Evolutionary conservation across 2,888 invertebrate species (phyloP).

Genomic region (Rapana venosa): DNA sequence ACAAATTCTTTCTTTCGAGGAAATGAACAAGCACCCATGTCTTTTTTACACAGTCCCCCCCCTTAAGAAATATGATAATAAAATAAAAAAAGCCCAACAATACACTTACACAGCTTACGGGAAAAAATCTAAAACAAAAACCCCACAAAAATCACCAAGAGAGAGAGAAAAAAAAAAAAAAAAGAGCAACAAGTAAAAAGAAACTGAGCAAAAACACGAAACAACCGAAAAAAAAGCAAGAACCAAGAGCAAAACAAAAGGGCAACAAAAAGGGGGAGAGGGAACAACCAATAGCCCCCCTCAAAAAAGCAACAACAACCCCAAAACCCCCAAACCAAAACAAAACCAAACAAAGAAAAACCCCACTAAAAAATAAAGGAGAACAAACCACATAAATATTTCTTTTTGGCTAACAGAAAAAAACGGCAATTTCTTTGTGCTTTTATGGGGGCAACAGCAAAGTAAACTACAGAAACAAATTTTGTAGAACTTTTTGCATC

Average conservation of each 20-base stretch:
- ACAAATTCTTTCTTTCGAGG: no score
- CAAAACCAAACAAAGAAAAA: not conserved
- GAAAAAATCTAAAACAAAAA: no score
- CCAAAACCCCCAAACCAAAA: not conserved
- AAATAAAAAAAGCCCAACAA: no score
- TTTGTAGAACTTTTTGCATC: not conserved
- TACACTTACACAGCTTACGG: no score
- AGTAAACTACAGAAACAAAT: not conserved
- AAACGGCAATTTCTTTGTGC: no score
- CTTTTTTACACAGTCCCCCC: no score
- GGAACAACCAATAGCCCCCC: not conserved
- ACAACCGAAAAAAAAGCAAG: not conserved
- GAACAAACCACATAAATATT: no score
- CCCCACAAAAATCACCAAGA: not conserved
- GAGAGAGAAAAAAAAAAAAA: not conserved
- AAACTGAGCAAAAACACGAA: not conserved
- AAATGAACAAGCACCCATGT: no score
- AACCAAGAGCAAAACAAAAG: not conserved
- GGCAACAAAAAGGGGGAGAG: not conserved
- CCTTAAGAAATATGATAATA: no score
- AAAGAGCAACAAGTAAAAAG: not conserved
- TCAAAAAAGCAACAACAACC: not conserved
- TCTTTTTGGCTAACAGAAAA: no score
- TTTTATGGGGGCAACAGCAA: no score
- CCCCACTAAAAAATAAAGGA: no score